Percentiles rank a stretch among this genome's conserved stretches.
Evolutionary conservation across 1,140 invertebrate genomes (phyloP).

Genomic region (Saccostrea cuccullata): DNA sequence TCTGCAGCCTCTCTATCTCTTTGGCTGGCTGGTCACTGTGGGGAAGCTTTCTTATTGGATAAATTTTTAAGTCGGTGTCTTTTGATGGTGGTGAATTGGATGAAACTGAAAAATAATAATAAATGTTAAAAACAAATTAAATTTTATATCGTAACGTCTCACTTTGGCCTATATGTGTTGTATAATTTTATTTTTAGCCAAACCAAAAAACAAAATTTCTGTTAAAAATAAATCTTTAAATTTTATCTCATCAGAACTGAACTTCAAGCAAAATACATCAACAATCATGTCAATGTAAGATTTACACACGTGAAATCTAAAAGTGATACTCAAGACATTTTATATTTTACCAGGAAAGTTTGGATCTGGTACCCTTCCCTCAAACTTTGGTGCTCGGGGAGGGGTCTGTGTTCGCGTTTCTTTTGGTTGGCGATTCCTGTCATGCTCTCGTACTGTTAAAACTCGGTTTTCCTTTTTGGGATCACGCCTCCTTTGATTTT

Average conservation of each 20-base stretch:
- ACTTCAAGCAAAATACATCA: not conserved
- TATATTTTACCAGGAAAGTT: slow-evolving; percentile 54
- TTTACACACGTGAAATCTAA: not conserved
- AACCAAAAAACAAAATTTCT: not conserved
- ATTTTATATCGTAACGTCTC: not conserved
- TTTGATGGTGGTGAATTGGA: slow-evolving; percentile 70
- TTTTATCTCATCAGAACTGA: not conserved
- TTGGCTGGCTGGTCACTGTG: slow-evolving; percentile 56
- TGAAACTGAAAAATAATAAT: slow-evolving; percentile 51
- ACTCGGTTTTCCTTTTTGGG: slow-evolving; percentile 30
- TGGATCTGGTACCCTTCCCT: slow-evolving; percentile 41
- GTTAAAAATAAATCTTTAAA: not conserved
- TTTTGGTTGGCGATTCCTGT: slow-evolving; percentile 55
- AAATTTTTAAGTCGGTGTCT: slow-evolving; percentile 66
- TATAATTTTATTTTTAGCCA: not conserved
- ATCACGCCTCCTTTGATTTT: slow-evolving; percentile 45
- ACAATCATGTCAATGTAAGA: not conserved
- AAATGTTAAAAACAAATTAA: not conserved
- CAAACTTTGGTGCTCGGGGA: slow-evolving; percentile 49
- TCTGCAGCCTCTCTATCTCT: slow-evolving; percentile 69
- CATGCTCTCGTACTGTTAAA: slow-evolving; percentile 56
- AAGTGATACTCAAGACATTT: not conserved
- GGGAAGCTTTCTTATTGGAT: slow-evolving; percentile 51
- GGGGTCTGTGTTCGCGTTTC: slow-evolving; percentile 63
- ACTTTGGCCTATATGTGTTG: too few species aligned